Percentiles rank a stretch among this genome's conserved stretches.
phyloP scores from a whole-genome alignment of 2,888 invertebrate species.

The Amblyteles armatorius region DNA sequence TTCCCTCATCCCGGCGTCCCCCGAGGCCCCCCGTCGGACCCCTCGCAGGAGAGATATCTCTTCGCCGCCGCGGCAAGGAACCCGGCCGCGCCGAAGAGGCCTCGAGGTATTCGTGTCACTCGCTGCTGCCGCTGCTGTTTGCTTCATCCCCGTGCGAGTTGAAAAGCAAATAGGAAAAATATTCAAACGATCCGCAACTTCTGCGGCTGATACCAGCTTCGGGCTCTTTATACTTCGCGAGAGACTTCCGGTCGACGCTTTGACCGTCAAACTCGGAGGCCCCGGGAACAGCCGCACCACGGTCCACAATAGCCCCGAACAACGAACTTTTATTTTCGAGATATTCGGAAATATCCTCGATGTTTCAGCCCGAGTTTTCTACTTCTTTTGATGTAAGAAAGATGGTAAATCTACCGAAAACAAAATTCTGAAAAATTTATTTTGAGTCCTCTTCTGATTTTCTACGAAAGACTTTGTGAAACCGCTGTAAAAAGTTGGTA shows the following conservation, averaged over 20 bases:
- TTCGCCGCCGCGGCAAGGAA: constrained; percentile 16
- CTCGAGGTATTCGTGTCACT: constrained; percentile 57
- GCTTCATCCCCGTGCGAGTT: constrained; percentile 21
- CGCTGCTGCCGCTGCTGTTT: constrained; percentile 34
- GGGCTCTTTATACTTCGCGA: neutral
- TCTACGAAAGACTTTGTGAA: neutral
- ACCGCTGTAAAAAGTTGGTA: neutral
- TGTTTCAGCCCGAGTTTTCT: neutral
- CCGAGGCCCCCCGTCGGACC: neutral
- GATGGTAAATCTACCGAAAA: neutral
- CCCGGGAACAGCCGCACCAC: neutral
- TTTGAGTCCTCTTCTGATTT: neutral
- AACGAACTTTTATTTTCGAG: constrained; percentile 6
- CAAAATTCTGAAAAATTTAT: neutral
- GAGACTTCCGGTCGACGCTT: constrained; percentile 17
- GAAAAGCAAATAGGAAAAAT: constrained; percentile 42
- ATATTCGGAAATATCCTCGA: neutral
- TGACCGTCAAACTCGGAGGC: neutral
- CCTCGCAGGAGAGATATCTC: constrained; percentile 25
- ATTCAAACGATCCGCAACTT: constrained; percentile 45
- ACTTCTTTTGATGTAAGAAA: neutral
- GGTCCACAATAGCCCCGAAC: neutral
- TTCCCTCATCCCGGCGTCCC: neutral
- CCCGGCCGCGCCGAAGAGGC: constrained; percentile 33
- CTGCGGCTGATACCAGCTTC: neutral